A percentile compares a stretch with the other conserved stretches of the same genome.
phyloP scores from a whole-genome alignment of 2,888 invertebrate genomes.

The Lithophane socia region DNA sequence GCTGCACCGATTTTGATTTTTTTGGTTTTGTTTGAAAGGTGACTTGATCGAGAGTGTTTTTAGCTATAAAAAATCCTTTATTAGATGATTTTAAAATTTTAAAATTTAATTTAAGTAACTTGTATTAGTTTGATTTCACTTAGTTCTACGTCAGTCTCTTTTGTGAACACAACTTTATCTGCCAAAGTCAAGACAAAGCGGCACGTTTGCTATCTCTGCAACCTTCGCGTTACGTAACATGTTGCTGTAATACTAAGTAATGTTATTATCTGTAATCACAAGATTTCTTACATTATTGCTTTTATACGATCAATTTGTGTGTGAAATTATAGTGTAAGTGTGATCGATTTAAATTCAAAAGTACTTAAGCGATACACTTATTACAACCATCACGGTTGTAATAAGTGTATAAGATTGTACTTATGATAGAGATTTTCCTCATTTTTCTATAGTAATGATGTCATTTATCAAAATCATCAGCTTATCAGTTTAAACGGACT shows the following conservation, averaged over 20 bases:
- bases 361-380: not conserved
- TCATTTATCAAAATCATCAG: too few relatives aligned
- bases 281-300: conserved; percentile 23
- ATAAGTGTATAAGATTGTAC: too few relatives aligned
- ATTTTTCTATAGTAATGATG: not conserved
- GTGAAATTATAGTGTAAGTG: conserved; percentile 6
- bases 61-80: too few relatives aligned
- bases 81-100: too few relatives aligned
- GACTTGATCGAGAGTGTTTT: too few relatives aligned
- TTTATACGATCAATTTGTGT: conserved; percentile 19
- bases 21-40: too few relatives aligned
- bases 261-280: conserved; percentile 36
- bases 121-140: not conserved
- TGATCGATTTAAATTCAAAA: not conserved
- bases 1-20: too few relatives aligned
- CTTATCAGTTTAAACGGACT: too few relatives aligned
- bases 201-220: conserved; percentile 58
- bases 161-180: conserved; percentile 41
- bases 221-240: conserved; percentile 56
- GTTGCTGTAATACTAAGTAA: conserved; percentile 47
- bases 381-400: not conserved
- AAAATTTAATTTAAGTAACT: too few relatives aligned
- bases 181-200: conserved; percentile 57
- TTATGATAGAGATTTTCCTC: not conserved
- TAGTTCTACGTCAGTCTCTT: not conserved